These are phyloP conservation scores for Chaetodon trifascialis DNA, from an alignment of 2,113 vertebrate genomes.

Conservation along the genomic window DNA sequence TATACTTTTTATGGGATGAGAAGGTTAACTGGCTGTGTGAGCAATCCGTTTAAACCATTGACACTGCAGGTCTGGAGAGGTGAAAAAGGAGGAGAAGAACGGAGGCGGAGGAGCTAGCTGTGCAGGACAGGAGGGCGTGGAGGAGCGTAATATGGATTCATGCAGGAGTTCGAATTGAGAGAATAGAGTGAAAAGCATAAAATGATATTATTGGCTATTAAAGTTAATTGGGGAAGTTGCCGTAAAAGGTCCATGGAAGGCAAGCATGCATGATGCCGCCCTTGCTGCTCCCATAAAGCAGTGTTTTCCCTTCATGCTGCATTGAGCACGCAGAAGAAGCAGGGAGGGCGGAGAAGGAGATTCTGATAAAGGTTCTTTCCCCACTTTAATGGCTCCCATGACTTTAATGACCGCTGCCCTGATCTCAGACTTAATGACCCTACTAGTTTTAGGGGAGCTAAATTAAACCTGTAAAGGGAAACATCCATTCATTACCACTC, in stretches of 20 bases:
- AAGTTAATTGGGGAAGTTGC: constrained; percentile 85
- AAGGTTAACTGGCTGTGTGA: constrained; percentile 88
- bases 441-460: constrained; percentile 73
- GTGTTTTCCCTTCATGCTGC: constrained; percentile 74
- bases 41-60: constrained; percentile 84
- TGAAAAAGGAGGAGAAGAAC: constrained; percentile 62
- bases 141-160: constrained; percentile 60
- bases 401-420: constrained; percentile 80
- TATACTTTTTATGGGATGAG: constrained; percentile 91
- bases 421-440: constrained; percentile 83
- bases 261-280: constrained; percentile 68
- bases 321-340: constrained; percentile 61
- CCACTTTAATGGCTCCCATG: constrained; percentile 74
- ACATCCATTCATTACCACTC: constrained; percentile 73
- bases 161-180: constrained; percentile 61
- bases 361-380: constrained; percentile 55
- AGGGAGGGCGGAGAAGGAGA: constrained; percentile 50
- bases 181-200: constrained; percentile 76
- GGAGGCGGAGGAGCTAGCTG: constrained; percentile 44
- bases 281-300: constrained; percentile 61
- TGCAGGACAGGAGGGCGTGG: constrained; percentile 33
- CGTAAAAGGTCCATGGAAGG: constrained; percentile 67
- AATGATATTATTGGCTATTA: constrained; percentile 82
- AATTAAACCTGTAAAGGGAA: constrained; percentile 84
- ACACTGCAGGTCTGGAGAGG: constrained; percentile 74